A percentile compares a stretch with the other conserved stretches of the same genome.
These are phyloP conservation scores for Drosophila repleta DNA, from an alignment of 1,140 invertebrate species.

Conservation along the genomic window DNA sequence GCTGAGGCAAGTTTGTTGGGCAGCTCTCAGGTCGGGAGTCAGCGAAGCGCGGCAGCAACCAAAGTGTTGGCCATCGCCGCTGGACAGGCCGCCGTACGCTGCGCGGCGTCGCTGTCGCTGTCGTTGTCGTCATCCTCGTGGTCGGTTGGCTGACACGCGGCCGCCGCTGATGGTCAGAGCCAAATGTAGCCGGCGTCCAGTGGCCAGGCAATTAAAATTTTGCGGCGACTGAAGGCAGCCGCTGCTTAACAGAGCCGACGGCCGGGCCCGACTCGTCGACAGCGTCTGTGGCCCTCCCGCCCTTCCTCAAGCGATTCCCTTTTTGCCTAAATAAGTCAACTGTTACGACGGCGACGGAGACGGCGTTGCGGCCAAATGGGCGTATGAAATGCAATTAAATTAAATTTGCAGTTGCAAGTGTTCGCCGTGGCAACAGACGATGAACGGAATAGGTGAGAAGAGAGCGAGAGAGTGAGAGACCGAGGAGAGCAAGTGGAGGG, in stretches of 20 bases:
- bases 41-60: conserved; percentile 50
- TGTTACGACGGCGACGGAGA: conserved; percentile 48
- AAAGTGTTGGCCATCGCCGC: conserved; percentile 34
- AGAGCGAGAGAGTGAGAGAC: background rate
- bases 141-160: conserved; percentile 25
- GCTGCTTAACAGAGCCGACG: conserved; percentile 39
- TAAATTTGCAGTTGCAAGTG: conserved; percentile 75
- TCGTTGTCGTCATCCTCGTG: conserved; percentile 4
- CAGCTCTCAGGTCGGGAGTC: conserved; percentile 30
- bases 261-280: background rate
- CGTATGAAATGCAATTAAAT: conserved; percentile 82
- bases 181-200: conserved; percentile 59
- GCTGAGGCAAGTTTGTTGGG: conserved; percentile 40
- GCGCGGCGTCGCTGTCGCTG: background rate
- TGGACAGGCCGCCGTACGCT: conserved; percentile 22
- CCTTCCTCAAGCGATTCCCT: background rate
- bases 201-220: conserved; percentile 75
- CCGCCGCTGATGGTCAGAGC: conserved; percentile 37
- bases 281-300: background rate
- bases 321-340: conserved; percentile 73
- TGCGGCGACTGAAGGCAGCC: conserved; percentile 47
- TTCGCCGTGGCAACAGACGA: conserved; percentile 24
- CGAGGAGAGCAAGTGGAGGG: background rate
- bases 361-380: conserved; percentile 73
- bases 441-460: conserved; percentile 5